phyloP scores from a whole-genome alignment of 92 coral and sea anemone species.

The Chrysogorgia sp. region DNA sequence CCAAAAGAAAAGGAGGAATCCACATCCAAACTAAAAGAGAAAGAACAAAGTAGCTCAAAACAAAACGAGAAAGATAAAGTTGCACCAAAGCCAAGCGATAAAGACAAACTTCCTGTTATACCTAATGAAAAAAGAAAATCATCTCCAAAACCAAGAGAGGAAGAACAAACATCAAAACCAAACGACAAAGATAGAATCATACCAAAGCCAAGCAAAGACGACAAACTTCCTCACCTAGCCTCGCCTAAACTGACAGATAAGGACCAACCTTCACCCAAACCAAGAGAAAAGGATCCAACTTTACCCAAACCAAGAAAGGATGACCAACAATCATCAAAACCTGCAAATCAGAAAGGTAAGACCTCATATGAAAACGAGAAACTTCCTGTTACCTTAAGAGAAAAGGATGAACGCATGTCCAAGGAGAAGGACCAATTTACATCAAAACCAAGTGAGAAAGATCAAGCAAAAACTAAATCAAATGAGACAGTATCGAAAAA shows the following conservation, averaged over 20 bases:
- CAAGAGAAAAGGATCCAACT: not conserved
- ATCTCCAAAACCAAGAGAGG: not conserved
- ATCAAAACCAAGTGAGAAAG: not conserved
- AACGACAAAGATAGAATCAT: no score
- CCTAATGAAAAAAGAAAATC: no score
- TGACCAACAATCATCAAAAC: not conserved
- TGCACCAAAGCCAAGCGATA: not conserved
- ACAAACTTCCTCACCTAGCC: no score
- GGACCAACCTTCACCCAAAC: not conserved
- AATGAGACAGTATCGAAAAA: not conserved
- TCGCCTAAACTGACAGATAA: not conserved
- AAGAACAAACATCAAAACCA: not conserved
- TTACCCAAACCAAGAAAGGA: not conserved
- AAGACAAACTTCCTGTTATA: no score
- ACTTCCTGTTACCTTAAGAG: no score
- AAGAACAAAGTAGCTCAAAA: not conserved
- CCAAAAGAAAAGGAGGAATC: not conserved
- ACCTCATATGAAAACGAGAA: no score
- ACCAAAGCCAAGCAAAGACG: not conserved
- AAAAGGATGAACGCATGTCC: not conserved
- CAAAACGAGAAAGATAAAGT: not conserved
- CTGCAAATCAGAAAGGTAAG: no score
- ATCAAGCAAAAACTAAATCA: not conserved
- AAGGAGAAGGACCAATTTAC: not conserved
- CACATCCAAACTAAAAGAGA: not conserved